phyloP scores from a whole-genome alignment of 2,113 vertebrate genomes.

The Solea senegalensis region DNA sequence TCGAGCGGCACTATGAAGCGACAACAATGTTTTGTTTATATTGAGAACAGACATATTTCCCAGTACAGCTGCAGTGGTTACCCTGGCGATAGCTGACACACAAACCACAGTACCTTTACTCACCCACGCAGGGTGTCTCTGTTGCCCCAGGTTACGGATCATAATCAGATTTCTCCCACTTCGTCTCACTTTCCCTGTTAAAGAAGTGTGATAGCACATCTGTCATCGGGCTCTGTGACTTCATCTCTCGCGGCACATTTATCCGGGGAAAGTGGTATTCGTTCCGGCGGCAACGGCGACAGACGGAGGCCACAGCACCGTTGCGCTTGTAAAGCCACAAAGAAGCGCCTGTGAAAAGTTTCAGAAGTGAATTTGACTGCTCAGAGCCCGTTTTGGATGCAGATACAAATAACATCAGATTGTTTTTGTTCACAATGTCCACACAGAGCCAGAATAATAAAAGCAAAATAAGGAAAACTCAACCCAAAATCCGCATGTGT shows the following conservation, averaged over 20 bases:
- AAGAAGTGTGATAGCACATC: conserved; percentile 56
- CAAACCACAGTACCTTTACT: conserved; percentile 37
- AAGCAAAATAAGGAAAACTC: too few relatives aligned
- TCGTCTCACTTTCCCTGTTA: conserved; percentile 37
- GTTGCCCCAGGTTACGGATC: conserved; percentile 61
- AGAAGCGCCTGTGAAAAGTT: too few relatives aligned
- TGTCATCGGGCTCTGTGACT: conserved; percentile 26
- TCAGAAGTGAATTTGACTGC: too few relatives aligned
- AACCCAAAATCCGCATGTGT: too few relatives aligned
- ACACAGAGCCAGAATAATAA: too few relatives aligned
- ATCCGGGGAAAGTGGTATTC: neutral
- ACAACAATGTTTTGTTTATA: conserved; percentile 31
- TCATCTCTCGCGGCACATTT: conserved; percentile 15
- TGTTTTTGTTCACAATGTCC: too few relatives aligned
- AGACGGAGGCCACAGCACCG: too few relatives aligned
- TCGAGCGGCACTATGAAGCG: neutral
- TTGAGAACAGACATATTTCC: conserved; percentile 13
- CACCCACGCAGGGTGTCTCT: conserved; percentile 47
- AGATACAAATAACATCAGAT: too few relatives aligned
- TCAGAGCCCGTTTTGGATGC: too few relatives aligned
- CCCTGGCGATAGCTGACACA: conserved; percentile 48
- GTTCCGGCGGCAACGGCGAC: too few relatives aligned
- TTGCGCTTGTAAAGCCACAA: too few relatives aligned
- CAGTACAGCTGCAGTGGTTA: conserved; percentile 45
- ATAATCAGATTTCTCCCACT: conserved; percentile 61